Base-by-base conservation (phyloP, 2,888 invertebrate species). In the Tetanocera ferruginea region DNA sequence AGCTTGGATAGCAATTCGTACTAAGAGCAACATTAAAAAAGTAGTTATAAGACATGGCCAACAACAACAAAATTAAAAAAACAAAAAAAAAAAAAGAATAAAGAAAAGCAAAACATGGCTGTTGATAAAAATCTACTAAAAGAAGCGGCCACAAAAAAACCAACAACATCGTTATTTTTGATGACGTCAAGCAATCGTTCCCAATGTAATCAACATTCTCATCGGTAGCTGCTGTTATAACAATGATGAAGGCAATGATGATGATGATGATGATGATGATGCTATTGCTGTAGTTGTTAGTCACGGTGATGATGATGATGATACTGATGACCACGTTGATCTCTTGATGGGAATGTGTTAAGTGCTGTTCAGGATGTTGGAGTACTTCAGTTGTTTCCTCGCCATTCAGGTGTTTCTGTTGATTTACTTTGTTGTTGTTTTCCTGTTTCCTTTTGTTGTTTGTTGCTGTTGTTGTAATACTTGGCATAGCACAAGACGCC, bases 321-420 rank as follows among this genome's bases (percentile, higher is more conserved):
- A 43, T 67, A 43, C 17, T 43, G 66, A 37, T 52, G 62, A 17
- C 37, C 37, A 37, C 17, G 55, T 57, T 72, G 60, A 72, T 72
- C 72, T 23, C 37, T 72, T 72, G 60, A 72, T 72, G 72, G 57
- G 23, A 25, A 72, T 60, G 72, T 72, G 72, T 72, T 72, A 72
- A 72, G 72, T 72, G 72, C 72, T 72, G 37, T 43, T 51, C 51
- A 28, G 37, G 72, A 72, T 37, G 25, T 60, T 60, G 72, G 19
- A 60, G 60, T n/a, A 69, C 71, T 71, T 19, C 34, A 52, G 23
- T 31, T 49, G n/a, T 62, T 62, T 23, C 25, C 28, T 62, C 28
- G 23, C 60, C 11, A 28, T 62, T 28, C 67, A 67, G 67, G n/a
- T 43, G 43, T 37, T 19, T 43, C 6, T 19, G 23, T 19, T 67